Percentiles rank a stretch among this genome's conserved stretches.
These are phyloP conservation scores for Tiliacea citrago DNA, from an alignment of 2,888 invertebrate species.

Conservation along the genomic window DNA sequence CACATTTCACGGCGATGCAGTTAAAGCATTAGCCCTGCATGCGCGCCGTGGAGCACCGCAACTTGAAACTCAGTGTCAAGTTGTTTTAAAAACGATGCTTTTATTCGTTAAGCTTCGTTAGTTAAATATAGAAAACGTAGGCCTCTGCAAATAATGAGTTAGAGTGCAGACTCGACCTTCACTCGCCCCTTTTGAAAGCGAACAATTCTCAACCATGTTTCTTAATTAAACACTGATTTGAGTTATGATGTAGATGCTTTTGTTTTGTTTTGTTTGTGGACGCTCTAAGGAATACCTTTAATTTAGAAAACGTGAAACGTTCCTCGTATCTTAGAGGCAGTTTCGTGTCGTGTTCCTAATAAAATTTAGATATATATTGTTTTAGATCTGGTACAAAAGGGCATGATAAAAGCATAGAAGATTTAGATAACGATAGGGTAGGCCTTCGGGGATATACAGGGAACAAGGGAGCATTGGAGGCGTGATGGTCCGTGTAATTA, in stretches of 20 bases:
- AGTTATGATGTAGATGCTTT: conserved; percentile 45
- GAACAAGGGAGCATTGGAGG: conserved; percentile 63
- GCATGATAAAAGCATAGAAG: conserved; percentile 57
- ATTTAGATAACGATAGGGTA: conserved; percentile 63
- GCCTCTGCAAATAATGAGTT: conserved; percentile 14
- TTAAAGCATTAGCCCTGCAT: background rate
- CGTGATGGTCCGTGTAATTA: conserved; percentile 73
- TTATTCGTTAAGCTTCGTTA: conserved; percentile 20
- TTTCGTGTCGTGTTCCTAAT: conserved; percentile 39
- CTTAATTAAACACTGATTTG: conserved; percentile 57
- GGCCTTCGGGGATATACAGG: conserved; percentile 54
- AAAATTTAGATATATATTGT: conserved; percentile 52
- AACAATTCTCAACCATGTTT: conserved; percentile 41
- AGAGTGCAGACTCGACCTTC: conserved; percentile 10
- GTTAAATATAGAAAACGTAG: conserved; percentile 13
- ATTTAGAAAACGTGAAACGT: conserved; percentile 33
- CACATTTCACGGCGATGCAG: conserved; percentile 19
- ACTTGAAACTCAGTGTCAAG: conserved; percentile 35
- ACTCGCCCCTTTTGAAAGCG: conserved; percentile 20
- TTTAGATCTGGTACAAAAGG: conserved; percentile 56
- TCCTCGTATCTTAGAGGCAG: conserved; percentile 34
- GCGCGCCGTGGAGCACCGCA: background rate
- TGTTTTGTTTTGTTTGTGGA: conserved; percentile 30
- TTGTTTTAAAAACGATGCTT: conserved; percentile 35
- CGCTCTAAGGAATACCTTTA: conserved; percentile 31